Evolutionary conservation across 2,113 vertebrate genomes (phyloP).

Genomic region (Myotis lucifugus): DNA sequence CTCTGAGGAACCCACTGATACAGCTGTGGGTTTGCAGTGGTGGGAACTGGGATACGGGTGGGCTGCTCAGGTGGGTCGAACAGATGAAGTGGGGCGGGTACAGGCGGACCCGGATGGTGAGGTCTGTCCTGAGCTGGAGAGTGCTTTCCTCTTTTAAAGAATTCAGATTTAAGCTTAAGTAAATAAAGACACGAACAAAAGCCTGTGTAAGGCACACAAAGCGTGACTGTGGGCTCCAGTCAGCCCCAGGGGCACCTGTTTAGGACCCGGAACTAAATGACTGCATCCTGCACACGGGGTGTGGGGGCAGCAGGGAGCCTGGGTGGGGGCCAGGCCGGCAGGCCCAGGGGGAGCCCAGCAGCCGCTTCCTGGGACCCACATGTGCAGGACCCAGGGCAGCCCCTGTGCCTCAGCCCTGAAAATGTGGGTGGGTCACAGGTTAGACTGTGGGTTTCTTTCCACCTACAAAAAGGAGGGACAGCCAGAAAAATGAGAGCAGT

Average conservation of each 20-base stretch:
- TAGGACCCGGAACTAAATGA: not conserved
- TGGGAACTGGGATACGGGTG: not conserved
- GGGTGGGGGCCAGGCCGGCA: not conserved
- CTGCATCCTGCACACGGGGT: not conserved
- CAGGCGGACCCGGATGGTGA: not conserved
- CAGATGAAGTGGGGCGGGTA: too few species aligned
- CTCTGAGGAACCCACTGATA: not conserved
- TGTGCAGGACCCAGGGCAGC: not conserved
- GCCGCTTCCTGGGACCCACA: not conserved
- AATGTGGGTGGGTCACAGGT: not conserved
- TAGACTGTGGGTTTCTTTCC: not conserved
- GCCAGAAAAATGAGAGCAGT: not conserved
- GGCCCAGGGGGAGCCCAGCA: too few species aligned
- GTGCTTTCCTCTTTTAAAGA: not conserved
- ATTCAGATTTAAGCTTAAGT: not conserved
- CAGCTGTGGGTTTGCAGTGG: not conserved
- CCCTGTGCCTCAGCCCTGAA: not conserved
- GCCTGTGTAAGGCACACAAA: not conserved
- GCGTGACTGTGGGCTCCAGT: not conserved
- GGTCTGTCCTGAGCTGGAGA: not conserved
- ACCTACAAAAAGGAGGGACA: not conserved
- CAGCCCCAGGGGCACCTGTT: not conserved
- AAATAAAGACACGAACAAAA: not conserved
- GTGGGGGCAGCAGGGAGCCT: not conserved
- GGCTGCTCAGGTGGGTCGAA: not conserved